Evolutionary conservation across 2,888 invertebrate species (phyloP).

Genomic region (Euplexia lucipara): DNA sequence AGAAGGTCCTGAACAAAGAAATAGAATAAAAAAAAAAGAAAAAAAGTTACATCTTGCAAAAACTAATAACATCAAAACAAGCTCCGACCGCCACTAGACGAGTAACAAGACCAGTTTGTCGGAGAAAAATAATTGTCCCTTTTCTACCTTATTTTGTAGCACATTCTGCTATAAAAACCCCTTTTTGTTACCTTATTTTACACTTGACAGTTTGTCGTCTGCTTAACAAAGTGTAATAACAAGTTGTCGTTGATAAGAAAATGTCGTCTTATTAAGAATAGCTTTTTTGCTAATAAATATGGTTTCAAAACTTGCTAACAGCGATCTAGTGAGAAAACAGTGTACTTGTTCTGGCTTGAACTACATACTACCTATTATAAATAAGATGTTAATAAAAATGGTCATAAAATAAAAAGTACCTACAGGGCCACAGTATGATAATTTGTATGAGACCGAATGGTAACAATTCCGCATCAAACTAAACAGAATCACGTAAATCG

Average conservation of each 20-base stretch:
- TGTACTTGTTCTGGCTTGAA: too few relatives aligned
- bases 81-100: neutral
- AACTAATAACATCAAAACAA: conserved; percentile 12
- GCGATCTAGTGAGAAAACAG: too few relatives aligned
- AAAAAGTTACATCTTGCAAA: conserved; percentile 1
- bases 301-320: too few relatives aligned
- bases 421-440: too few relatives aligned
- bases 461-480: too few relatives aligned
- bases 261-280: conserved; percentile 1
- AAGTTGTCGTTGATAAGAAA: conserved; percentile 32
- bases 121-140: conserved; percentile 31
- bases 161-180: conserved; percentile 36
- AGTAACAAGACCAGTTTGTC: conserved; percentile 7
- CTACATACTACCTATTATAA: too few relatives aligned
- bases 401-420: too few relatives aligned
- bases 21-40: neutral
- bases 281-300: neutral
- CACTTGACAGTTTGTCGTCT: conserved; percentile 47
- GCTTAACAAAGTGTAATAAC: conserved; percentile 33
- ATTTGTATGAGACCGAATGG: too few relatives aligned
- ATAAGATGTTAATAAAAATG: too few relatives aligned
- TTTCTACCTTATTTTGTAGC: conserved; percentile 27
- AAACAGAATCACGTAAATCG: too few relatives aligned
- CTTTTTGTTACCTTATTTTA: conserved; percentile 41
- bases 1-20: neutral